A percentile compares a stretch with the other conserved stretches of the same genome.
Conservation (phyloP, 2,113 vertebrate genomes). For the Poecilia latipinna region DNA sequence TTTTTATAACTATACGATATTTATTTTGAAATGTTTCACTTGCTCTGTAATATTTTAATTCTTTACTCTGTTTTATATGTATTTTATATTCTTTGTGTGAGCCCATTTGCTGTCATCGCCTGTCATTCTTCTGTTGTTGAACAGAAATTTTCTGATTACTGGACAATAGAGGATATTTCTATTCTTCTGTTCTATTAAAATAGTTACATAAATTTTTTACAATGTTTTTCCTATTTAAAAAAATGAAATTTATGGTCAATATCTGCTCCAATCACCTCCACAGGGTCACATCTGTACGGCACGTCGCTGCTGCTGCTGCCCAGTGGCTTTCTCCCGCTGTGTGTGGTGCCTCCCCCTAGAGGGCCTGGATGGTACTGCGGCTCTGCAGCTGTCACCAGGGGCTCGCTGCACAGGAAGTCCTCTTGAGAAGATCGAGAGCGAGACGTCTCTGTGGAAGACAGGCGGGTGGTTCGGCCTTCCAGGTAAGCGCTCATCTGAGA, state of each 20-base stretch:
- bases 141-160: no score
- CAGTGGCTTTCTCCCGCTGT: slow-evolving; percentile 68
- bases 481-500: slow-evolving; percentile 91
- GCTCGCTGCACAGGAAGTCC: slow-evolving; percentile 78
- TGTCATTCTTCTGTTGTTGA: no score
- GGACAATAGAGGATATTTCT: no score
- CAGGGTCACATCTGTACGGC: slow-evolving; percentile 71
- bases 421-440: slow-evolving; percentile 97
- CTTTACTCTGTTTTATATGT: no score
- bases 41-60: no score
- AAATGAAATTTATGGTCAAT: neutral
- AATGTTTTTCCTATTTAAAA: neutral
- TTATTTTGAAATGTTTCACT: no score
- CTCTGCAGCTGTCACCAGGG: slow-evolving; percentile 46
- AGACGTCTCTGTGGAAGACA: slow-evolving; percentile 96
- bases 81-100: neutral
- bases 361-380: slow-evolving; percentile 74
- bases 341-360: slow-evolving; percentile 55
- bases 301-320: slow-evolving; percentile 75
- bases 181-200: no score
- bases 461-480: slow-evolving; percentile 91
- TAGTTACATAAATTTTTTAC: no score
- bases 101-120: no score
- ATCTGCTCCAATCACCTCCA: slow-evolving; percentile 58
- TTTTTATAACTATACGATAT: no score